Evolutionary conservation across 2,888 invertebrate genomes (phyloP).

Genomic region (Helleia helle): DNA sequence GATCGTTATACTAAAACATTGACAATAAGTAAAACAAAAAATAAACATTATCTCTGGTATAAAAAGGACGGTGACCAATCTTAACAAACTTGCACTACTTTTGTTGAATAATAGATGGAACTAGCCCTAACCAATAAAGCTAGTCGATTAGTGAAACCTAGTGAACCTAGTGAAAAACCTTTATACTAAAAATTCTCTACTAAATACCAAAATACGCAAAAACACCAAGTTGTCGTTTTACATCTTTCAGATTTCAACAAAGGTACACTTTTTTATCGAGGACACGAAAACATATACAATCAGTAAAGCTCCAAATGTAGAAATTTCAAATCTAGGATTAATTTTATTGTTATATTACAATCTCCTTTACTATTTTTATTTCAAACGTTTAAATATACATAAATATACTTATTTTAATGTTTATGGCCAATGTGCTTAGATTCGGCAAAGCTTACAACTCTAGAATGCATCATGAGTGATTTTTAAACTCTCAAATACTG

Average conservation of each 20-base stretch:
- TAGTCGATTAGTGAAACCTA: too few species aligned
- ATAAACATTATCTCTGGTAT: too few species aligned
- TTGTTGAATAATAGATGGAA: too few species aligned
- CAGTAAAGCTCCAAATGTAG: conserved; percentile 47
- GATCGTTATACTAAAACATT: too few species aligned
- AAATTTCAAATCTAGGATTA: conserved; percentile 40
- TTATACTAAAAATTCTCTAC: too few species aligned
- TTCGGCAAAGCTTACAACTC: conserved; percentile 43
- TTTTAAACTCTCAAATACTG: conserved; percentile 40
- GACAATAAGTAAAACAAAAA: too few species aligned
- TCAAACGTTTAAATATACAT: conserved; percentile 24
- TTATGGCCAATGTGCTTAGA: conserved; percentile 54
- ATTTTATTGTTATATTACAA: conserved; percentile 22
- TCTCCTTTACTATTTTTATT: conserved; percentile 25
- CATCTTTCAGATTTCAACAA: conserved; percentile 20
- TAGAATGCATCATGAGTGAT: conserved; percentile 39
- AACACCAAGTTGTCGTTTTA: too few species aligned
- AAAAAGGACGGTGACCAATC: too few species aligned
- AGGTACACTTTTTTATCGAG: background rate
- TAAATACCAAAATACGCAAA: too few species aligned
- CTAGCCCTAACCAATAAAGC: too few species aligned
- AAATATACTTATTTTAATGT: conserved; percentile 36
- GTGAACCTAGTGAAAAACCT: too few species aligned
- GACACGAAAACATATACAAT: conserved; percentile 20
- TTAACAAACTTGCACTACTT: too few species aligned